Conservation (phyloP, 2,113 vertebrate genomes). For the Daphoenositta chrysoptera region DNA sequence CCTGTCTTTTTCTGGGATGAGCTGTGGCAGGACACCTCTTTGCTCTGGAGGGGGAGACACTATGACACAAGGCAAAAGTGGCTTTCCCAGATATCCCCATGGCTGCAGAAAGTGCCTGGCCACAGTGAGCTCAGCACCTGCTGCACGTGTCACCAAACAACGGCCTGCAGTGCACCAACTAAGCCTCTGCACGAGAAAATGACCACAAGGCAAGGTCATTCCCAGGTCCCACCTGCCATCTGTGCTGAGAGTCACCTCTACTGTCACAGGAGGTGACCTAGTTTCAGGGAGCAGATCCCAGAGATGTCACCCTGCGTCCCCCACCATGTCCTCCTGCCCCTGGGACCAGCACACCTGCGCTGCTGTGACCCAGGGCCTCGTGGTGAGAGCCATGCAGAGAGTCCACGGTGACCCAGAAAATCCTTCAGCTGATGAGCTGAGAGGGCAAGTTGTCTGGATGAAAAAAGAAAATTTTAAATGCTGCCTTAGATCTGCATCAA, state of each 20-base stretch:
- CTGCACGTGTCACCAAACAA: background rate
- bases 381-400: background rate
- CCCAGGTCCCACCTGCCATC: background rate
- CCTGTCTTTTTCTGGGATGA: background rate
- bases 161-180: background rate
- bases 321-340: background rate
- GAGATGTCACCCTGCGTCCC: background rate
- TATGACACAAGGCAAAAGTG: background rate
- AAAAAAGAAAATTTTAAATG: background rate
- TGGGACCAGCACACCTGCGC: background rate
- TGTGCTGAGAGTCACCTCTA: background rate
- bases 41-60: background rate
- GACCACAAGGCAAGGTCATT: background rate
- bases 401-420: conserved; percentile 12
- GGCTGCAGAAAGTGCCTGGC: background rate
- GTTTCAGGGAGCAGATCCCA: background rate
- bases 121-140: background rate
- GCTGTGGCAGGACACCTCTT: background rate
- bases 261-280: conserved; percentile 37
- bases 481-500: background rate
- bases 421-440: background rate
- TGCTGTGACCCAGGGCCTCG: background rate
- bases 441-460: background rate
- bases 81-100: background rate
- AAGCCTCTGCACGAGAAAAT: background rate